A percentile compares a stretch with the other conserved stretches of the same genome.
These are phyloP conservation scores for Hydrolagus affinis DNA, from an alignment of 2,113 vertebrate species.

Conservation along the genomic window DNA sequence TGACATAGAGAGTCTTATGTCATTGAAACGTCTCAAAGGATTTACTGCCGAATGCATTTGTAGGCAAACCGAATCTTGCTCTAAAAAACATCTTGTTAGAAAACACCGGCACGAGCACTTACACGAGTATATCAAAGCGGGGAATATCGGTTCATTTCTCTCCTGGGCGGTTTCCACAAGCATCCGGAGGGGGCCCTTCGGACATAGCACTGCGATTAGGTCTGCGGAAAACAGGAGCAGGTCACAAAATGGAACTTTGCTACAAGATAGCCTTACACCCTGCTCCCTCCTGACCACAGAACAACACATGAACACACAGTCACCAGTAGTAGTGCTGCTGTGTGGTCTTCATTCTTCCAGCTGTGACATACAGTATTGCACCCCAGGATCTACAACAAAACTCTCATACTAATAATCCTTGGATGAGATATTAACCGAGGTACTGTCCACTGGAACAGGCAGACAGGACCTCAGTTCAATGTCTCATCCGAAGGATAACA, in stretches of 20 bases:
- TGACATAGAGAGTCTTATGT: neutral
- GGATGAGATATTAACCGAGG: too few relatives aligned
- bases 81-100: neutral
- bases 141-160: conserved; percentile 93
- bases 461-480: too few relatives aligned
- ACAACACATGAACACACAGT: too few relatives aligned
- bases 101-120: conserved; percentile 46
- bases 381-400: too few relatives aligned
- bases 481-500: too few relatives aligned
- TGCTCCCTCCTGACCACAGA: too few relatives aligned
- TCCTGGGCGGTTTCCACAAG: conserved; percentile 95
- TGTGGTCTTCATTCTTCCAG: too few relatives aligned
- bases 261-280: neutral
- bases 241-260: neutral
- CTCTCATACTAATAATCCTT: too few relatives aligned
- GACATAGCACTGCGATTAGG: conserved; percentile 83
- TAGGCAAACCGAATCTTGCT: neutral
- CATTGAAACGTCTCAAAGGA: neutral
- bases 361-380: too few relatives aligned
- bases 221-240: conserved; percentile 55
- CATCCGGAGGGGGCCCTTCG: conserved; percentile 87
- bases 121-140: conserved; percentile 96
- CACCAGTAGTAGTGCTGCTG: too few relatives aligned
- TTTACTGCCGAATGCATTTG: neutral
- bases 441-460: too few relatives aligned